Base-by-base conservation (phyloP, 2,113 vertebrate genomes). In the Arothron firmamentum region DNA sequence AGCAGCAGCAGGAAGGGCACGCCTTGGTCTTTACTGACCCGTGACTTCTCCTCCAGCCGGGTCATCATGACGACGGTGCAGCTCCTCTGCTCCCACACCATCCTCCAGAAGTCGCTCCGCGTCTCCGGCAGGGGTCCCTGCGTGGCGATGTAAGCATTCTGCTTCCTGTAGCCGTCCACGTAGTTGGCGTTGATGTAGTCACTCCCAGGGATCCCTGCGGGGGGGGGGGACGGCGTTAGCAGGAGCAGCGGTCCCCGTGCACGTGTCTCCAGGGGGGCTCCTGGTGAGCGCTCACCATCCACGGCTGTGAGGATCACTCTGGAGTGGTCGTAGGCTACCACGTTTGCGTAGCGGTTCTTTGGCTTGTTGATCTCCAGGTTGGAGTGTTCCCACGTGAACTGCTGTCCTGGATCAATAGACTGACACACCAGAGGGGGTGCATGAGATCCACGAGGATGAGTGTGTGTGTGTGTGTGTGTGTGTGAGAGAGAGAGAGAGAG, bases 311-410 rank as follows among this genome's bases (percentile, higher is more conserved):
- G 91, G 83, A 98, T 95, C 85, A 99, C 94, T 0, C 97, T 94
- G 0, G 96, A 98, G 74, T 98, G 97, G 90, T 99, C 96, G 2
- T 99, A 99, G 77, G 97, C 96, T 1, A 99, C 98, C 77, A 99
- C 97, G 25, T 99, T 99, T 8, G 97, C 97, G 0, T 99, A 98
- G 43, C 97, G 96, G 89, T 99, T 99, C 78, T 99, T 99, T 56
- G 96, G 95, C 70, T 99, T 99, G 91, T 99, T 99, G 75, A 97
- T 96, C 61, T 99, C 97, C 55, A 99, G 93, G 90, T 99, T 99
- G 71, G 97, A 99, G 64, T 98, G 94, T 25, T 99, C 97, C 97
- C 97, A 99, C 2, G 96, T 98, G 90, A 99, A 99, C 91, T 99
- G 97, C 92, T 99, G 96, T 45, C 97, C 96, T 0, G 97, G 97